phyloP scores from a whole-genome alignment of 2,113 vertebrate genomes.

The Gasterosteus nipponicus region DNA sequence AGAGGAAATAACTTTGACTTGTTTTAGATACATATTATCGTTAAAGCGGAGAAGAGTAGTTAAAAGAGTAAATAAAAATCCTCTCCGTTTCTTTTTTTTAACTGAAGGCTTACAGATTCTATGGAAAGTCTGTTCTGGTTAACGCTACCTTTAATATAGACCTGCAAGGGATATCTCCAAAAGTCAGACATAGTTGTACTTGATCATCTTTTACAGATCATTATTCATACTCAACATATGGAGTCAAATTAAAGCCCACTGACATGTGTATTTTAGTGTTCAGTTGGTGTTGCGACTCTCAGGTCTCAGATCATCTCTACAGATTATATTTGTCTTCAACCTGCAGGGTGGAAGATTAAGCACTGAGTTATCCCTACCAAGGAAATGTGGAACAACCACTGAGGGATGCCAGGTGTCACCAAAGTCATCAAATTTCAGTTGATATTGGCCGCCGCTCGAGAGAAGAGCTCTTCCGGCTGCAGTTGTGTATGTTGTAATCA shows the following conservation, averaged over 20 bases:
- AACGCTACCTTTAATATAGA: neutral
- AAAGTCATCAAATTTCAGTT: slow-evolving; percentile 1
- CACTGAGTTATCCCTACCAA: neutral
- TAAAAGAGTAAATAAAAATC: neutral
- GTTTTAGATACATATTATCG: neutral
- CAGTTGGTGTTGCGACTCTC: neutral
- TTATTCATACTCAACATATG: neutral
- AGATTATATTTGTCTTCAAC: slow-evolving; percentile 4
- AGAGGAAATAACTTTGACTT: neutral
- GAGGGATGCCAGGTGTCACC: neutral
- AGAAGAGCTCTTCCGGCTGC: neutral
- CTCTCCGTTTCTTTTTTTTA: neutral
- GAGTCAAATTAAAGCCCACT: neutral
- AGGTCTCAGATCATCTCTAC: neutral
- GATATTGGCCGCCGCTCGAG: neutral
- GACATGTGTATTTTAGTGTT: neutral
- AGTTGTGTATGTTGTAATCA: slow-evolving; percentile 1
- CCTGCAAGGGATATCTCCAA: neutral
- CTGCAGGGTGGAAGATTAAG: neutral
- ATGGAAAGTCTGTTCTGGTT: neutral
- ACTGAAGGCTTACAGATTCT: neutral
- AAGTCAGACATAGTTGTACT: neutral
- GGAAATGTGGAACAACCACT: neutral
- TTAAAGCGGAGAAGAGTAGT: neutral
- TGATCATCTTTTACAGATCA: neutral